Conservation (phyloP, 23 tunicate genomes). For the Styela plicata region DNA sequence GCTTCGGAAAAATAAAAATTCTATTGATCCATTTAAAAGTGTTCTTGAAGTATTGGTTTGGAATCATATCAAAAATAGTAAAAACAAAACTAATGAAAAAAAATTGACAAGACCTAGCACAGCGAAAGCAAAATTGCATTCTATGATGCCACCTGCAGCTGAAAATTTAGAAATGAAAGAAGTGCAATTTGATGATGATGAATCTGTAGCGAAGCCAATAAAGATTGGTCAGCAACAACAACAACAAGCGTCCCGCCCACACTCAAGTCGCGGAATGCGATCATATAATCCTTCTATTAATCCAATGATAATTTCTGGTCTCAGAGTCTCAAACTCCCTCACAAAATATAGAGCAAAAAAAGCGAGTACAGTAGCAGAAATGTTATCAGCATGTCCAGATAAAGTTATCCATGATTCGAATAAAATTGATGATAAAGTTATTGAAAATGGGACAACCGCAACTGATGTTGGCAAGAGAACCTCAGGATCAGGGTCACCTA, state of each 20-base stretch:
- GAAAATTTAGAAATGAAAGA: neutral
- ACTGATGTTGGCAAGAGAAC: neutral
- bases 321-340: neutral
- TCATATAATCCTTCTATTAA: neutral
- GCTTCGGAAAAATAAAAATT: slow-evolving; percentile 42
- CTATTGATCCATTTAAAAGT: slow-evolving; percentile 26
- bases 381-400: slow-evolving; percentile 40
- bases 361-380: slow-evolving; percentile 31
- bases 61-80: neutral
- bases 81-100: neutral
- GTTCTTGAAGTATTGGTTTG: slow-evolving; percentile 60
- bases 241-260: too few relatives aligned
- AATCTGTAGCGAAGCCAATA: neutral
- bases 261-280: neutral
- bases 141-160: neutral
- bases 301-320: neutral
- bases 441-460: neutral
- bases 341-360: neutral
- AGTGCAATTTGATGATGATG: neutral
- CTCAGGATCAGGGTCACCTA: neutral
- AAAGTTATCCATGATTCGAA: slow-evolving; percentile 1
- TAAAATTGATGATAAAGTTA: neutral
- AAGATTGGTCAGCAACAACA: neutral
- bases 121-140: neutral
- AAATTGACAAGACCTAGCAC: neutral